Conservation (phyloP, 2,888 invertebrate genomes). For the Amblyjoppa proteus region DNA sequence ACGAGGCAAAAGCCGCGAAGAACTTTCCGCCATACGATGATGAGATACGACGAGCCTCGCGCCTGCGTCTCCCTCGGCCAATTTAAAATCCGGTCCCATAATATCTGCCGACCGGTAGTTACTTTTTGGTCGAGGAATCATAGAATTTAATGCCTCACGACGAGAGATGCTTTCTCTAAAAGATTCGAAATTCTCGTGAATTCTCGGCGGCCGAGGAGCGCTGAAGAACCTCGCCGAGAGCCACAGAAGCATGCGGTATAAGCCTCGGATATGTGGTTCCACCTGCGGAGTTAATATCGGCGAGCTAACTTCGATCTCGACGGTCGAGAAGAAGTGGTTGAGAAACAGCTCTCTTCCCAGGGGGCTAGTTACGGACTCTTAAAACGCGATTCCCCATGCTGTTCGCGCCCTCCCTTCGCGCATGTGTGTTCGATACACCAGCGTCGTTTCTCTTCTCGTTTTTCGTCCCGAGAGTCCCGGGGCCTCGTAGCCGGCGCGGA, state of each 20-base stretch:
- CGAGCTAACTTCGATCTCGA: slow-evolving; percentile 54
- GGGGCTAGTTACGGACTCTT: slow-evolving; percentile 69
- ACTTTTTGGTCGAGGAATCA: slow-evolving; percentile 37
- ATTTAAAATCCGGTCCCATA: slow-evolving; percentile 39
- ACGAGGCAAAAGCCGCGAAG: not conserved
- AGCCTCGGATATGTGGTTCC: slow-evolving; percentile 31
- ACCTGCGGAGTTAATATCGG: slow-evolving; percentile 64
- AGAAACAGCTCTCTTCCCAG: slow-evolving; percentile 70
- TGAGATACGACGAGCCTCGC: not conserved
- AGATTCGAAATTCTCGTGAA: slow-evolving; percentile 62
- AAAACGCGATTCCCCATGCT: slow-evolving; percentile 64
- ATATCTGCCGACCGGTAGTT: slow-evolving; percentile 47
- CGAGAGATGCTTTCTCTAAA: slow-evolving; percentile 23
- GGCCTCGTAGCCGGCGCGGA: not conserved
- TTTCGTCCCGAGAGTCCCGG: slow-evolving; percentile 12
- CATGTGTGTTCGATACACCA: slow-evolving; percentile 1
- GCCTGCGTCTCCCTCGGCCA: slow-evolving; percentile 2
- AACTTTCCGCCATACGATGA: not conserved
- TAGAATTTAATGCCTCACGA: slow-evolving; percentile 24
- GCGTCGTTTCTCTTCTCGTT: slow-evolving; percentile 24
- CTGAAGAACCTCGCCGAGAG: not conserved
- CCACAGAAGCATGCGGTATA: slow-evolving; percentile 49
- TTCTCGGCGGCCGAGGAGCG: slow-evolving; percentile 19
- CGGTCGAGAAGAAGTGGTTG: slow-evolving; percentile 66
- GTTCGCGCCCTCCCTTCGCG: slow-evolving; percentile 48